Evolutionary conservation across 2,797 vertebrate species (phyloP), one percentile per base, ranked within the genome.

Genomic region (Lemur catta): DNA sequence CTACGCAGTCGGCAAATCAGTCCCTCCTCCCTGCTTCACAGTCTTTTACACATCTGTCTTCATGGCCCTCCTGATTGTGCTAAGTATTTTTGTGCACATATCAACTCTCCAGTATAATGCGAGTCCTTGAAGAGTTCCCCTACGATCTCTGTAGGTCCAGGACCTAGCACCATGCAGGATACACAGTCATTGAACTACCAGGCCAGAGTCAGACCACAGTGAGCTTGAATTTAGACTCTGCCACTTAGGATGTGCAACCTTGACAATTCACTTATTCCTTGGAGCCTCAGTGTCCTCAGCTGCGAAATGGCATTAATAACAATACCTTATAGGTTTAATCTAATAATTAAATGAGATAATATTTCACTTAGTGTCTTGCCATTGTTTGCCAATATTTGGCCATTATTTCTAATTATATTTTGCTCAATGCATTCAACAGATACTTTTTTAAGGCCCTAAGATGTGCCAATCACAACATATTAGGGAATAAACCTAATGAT

Each of bases 391-490:
- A 81, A 8, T 89, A 88, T 61, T 61, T 87, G 28, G 43, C 38
- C 46, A 46, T 55, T 61, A 50, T 35, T 95, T 97, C 74, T 38
- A 33, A 69, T 81, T 65, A 30, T 57, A 86, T 93, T 79, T 79
- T 96, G 30, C 63, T 91, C 17, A 85, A 24, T 79, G 43, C 2
- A 65, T 79, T 95, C 28, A 76, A 87, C 7, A 76, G 24, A 67
- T 87, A 28, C 3, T 61, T 65, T 69, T 79, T 94, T 43, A 33
- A 76, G 17, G 30, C n/a, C 24, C 18, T 92, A 35, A 18, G 52
- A 59, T 71, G 24, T 71, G 48, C 55, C 7, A 82, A 3, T 33
- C n/a, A 95, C n/a, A 71, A 11, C 6, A 22, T 52, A 38, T 78
- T 69, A 55, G 10, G n/a, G 28, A 89, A 48, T 90, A 79, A 85